phyloP scores from a whole-genome alignment of 2,113 vertebrate species.

The Planiliza haematocheilus region DNA sequence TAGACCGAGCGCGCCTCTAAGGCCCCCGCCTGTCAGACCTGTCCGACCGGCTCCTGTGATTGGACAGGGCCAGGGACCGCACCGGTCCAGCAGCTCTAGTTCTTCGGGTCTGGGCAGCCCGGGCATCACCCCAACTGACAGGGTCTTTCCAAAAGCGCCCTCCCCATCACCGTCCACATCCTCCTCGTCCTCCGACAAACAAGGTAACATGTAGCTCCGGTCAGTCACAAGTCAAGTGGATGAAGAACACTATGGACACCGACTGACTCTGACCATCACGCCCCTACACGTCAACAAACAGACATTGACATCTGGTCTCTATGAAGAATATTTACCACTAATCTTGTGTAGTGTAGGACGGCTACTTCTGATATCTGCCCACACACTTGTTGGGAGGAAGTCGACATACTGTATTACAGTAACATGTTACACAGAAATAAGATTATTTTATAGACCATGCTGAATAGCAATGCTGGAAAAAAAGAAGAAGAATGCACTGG shows the following conservation, averaged over 20 bases:
- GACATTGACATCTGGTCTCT: constrained; percentile 39
- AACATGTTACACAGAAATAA: constrained; percentile 36
- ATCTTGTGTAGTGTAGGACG: constrained; percentile 35
- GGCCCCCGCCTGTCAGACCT: constrained; percentile 90
- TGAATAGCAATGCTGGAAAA: constrained; percentile 63
- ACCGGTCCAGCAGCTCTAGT: constrained; percentile 96
- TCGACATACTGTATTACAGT: constrained; percentile 29
- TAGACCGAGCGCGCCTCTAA: constrained; percentile 90
- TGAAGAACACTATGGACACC: constrained; percentile 24
- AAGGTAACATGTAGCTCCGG: constrained; percentile 75
- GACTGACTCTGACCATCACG: constrained; percentile 36
- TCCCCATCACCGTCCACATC: constrained; percentile 80
- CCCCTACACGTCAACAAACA: constrained; percentile 23
- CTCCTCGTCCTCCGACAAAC: constrained; percentile 80
- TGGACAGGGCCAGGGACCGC: constrained; percentile 75
- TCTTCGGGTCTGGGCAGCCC: constrained; percentile 96
- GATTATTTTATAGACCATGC: constrained; percentile 42
- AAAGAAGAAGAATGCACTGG: constrained; percentile 66
- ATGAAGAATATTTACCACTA: constrained; percentile 55
- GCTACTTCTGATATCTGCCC: constrained; percentile 49
- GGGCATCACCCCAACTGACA: constrained; percentile 94
- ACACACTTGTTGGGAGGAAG: constrained; percentile 26
- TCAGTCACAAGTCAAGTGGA: constrained; percentile 24
- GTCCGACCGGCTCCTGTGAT: constrained; percentile 89
- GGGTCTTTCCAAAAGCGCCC: constrained; percentile 89